A percentile compares a stretch with the other conserved stretches of the same genome.
Evolutionary conservation across 2,797 vertebrate genomes (phyloP).

Genomic region (Sarcoramphus papa): DNA sequence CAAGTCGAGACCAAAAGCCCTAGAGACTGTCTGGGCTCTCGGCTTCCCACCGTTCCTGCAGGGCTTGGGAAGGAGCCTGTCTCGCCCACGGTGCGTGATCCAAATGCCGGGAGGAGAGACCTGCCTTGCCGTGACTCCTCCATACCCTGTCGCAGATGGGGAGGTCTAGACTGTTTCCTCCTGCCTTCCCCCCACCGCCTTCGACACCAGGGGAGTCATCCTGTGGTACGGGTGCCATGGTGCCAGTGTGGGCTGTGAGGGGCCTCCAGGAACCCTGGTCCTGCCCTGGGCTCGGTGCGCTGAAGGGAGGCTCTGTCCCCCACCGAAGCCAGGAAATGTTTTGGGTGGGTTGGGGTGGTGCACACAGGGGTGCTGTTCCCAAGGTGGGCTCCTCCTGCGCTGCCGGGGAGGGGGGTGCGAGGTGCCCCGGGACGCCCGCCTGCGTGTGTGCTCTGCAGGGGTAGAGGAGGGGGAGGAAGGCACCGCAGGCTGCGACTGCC

Average conservation of each 20-base stretch:
- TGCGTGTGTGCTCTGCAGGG: neutral
- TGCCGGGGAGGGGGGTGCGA: fast-evolving
- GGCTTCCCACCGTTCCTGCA: neutral
- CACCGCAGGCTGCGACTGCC: neutral
- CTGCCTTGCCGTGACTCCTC: neutral
- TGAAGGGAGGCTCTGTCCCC: neutral
- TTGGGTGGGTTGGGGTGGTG: neutral
- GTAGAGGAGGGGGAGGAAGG: neutral
- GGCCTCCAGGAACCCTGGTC: neutral
- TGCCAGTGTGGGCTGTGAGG: neutral
- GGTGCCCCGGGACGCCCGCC: fast-evolving
- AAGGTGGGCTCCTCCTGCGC: neutral
- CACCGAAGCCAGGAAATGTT: neutral
- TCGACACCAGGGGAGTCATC: neutral
- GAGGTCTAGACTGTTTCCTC: neutral
- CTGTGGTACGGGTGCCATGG: neutral
- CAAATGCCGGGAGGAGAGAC: neutral
- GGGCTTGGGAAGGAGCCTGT: neutral
- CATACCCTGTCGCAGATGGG: fast-evolving
- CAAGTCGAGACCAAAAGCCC: neutral
- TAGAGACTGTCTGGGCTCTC: neutral
- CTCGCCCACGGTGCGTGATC: fast-evolving
- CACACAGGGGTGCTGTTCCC: neutral
- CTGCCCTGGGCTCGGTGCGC: fast-evolving
- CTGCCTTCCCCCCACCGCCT: fast-evolving